Conservation (phyloP, 2,888 invertebrate genomes). For the Eudasyphora cyanicolor region DNA sequence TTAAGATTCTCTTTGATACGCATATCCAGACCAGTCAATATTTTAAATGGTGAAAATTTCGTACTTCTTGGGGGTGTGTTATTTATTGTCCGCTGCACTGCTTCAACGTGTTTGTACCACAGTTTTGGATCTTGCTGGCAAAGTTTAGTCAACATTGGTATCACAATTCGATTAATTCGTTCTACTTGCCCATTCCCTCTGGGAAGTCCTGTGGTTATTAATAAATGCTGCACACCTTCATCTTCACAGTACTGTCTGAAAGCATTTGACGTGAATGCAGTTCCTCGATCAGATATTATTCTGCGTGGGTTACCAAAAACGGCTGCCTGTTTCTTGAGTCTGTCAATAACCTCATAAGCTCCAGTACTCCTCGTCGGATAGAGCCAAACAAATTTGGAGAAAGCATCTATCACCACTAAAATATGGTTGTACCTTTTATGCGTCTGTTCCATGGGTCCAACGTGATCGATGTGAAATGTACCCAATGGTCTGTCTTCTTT, state of each 20-base stretch:
- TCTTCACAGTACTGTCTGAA: constrained; percentile 71
- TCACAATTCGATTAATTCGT: constrained; percentile 72
- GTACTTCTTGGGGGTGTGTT: constrained; percentile 58
- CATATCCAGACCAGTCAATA: constrained; percentile 62
- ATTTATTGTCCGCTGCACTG: constrained; percentile 67
- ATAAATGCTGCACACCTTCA: constrained; percentile 70
- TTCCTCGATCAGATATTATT: constrained; percentile 73
- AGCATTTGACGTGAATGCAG: constrained; percentile 73
- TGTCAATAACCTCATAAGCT: constrained; percentile 53
- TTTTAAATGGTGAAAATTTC: constrained; percentile 42
- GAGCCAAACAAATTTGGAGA: constrained; percentile 75
- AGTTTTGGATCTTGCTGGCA: constrained; percentile 71
- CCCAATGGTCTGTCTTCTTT: constrained; percentile 67
- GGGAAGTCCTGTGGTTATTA: constrained; percentile 69
- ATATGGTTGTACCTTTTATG: constrained; percentile 73
- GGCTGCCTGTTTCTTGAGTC: constrained; percentile 44
- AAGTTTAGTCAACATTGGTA: constrained; percentile 74
- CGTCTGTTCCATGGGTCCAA: constrained; percentile 72
- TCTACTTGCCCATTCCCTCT: constrained; percentile 76
- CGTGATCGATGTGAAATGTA: constrained; percentile 75
- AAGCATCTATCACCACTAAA: constrained; percentile 65
- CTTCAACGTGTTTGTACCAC: constrained; percentile 70
- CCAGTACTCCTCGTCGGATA: constrained; percentile 72
- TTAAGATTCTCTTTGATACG: not conserved
- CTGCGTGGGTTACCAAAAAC: constrained; percentile 64